Percentiles rank a stretch among this genome's conserved stretches.
Evolutionary conservation across 2,113 vertebrate genomes (phyloP).

Genomic region (Gorsachius goisagi): DNA sequence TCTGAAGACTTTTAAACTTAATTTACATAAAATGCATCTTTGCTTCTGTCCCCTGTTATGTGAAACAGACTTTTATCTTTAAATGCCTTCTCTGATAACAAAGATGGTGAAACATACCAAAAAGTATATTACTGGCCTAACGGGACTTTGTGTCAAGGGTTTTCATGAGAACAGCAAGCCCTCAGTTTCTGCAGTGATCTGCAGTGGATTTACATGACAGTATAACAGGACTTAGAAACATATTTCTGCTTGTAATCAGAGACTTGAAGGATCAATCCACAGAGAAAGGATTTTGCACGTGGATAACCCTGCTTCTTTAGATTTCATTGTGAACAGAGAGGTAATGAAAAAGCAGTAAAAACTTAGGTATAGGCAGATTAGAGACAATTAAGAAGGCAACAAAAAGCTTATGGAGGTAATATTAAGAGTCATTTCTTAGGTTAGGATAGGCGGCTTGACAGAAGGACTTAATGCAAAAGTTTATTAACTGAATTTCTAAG

Average conservation of each 20-base stretch:
- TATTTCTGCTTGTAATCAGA: background rate
- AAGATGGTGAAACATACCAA: background rate
- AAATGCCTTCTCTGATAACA: background rate
- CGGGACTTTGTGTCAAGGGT: accelerated
- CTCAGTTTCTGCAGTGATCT: background rate
- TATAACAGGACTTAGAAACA: background rate
- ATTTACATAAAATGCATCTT: background rate
- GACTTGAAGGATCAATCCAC: background rate
- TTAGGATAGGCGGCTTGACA: background rate
- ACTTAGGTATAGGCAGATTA: background rate
- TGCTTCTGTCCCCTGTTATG: background rate
- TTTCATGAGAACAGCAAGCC: background rate
- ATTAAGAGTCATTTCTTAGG: background rate
- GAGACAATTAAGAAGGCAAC: background rate
- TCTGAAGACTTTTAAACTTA: background rate
- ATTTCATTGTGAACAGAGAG: background rate
- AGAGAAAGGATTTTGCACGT: background rate
- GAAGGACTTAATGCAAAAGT: background rate
- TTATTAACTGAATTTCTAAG: background rate
- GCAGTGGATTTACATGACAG: background rate
- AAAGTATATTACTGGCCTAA: background rate
- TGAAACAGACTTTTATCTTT: background rate
- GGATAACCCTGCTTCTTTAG: background rate
- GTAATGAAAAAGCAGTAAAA: background rate
- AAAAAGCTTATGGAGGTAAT: background rate